Evolutionary conservation across 2,113 vertebrate genomes (phyloP), one percentile per base, ranked within the genome.

Genomic region (Megaceryle torquata): DNA sequence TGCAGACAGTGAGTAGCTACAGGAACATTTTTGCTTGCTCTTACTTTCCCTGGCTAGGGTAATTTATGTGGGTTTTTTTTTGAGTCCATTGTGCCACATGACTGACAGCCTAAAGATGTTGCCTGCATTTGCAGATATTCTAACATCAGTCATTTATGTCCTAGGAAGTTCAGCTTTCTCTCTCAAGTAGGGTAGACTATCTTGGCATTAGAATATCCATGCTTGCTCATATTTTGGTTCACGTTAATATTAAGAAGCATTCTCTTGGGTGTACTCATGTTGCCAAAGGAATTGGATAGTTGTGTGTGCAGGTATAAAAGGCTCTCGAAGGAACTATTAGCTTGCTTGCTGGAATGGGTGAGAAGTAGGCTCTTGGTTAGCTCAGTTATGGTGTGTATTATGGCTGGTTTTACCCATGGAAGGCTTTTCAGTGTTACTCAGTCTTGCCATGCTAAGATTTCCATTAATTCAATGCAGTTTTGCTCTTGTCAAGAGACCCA

Each of bases 71-170:
- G 37, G 37, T 56, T 91, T 90, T 56, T 46, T 65, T 65, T 46
- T n/a, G 46, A 72, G 59, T 15, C 20, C 13, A 1, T 74, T 43
- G 15, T 1, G 2, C 54, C 10, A 1, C 20, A 6, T 63, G 28
- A 81, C 10, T 67, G 69, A 20, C 28, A 31, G 15, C 33, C 29
- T 88, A 57, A 64, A 90, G 35, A 22, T 11, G 5, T 35, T 64
- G 48, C 33, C 56, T 85, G 20, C 8, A 5, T 64, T 82, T 1
- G 1, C 25, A 71, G 48, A 64, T 75, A 33, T 50, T 33, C 14
- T 5, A 20, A 11, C 0, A 0, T 82, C 25, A 26, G n/a, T 74
- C 72, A 31, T 29, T 86, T 72, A 9, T 1, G 11, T 65, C 44
- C 31, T 59, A 2, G 24, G 28, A 59, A 70, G 37, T 81, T 91